Evolutionary conservation across 2,888 invertebrate genomes (phyloP), one percentile per base, ranked within the genome.

Genomic region (Patella ulyssiponensis): DNA sequence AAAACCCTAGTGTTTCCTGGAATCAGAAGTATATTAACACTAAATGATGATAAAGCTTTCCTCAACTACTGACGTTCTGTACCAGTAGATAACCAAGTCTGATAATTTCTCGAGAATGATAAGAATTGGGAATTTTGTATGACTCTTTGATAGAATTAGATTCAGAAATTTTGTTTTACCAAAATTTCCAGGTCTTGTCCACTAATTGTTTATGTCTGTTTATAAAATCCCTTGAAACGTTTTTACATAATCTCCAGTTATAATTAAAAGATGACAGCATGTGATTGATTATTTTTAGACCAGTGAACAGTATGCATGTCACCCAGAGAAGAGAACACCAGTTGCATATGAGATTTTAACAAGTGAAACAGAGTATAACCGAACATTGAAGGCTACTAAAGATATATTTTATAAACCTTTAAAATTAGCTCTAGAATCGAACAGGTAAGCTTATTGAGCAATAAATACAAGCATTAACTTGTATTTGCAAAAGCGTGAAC

Each of bases 281-380:
- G 17, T 11, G 9, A 54, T 20, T 74, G 33, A n/a, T 73, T 20
- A n/a, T 56, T 77, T 80, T 20, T 79, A 90, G 90, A 86, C 88
- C 11, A 71, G 86, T 7, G 80, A 89, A 76, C 83, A 85, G 76
- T 86, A 83, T 75, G 78, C 83, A 56, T 86, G 86, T 23, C 85
- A 88, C 71, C 88, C 89, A 44, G 89, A 89, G 80, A 90, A 89
- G 81, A 83, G 90, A 56, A 87, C 87, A 3, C 86, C 86, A 4
- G 83, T 89, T 44, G 91, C 90, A 51, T 82, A 85, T 79, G 91
- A 90, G 82, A 86, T 91, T 7, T 84, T 88, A 12, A 82, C 88
- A 51, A 88, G 90, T 76, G 91, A 91, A 76, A 78, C 86, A n/a
- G 87, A 88, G 27, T 91, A 89, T 82, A 85, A 87, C 84, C 81